Evolutionary conservation across 2,888 invertebrate species (phyloP).

Genomic region (Drosophila seclusa): DNA sequence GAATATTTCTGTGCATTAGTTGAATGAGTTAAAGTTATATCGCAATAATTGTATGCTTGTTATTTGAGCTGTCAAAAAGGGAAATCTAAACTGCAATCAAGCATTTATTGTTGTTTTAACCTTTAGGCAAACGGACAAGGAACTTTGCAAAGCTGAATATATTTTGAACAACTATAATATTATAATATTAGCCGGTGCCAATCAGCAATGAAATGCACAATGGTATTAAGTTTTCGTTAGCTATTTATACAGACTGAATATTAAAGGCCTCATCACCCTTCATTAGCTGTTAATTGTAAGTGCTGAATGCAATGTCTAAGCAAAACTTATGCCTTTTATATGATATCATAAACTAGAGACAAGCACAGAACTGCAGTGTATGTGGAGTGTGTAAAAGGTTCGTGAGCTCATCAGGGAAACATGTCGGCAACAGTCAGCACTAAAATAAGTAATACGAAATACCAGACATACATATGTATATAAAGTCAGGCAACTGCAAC

Average conservation of each 20-base stretch:
- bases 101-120: background rate
- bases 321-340: conserved; percentile 11
- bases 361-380: conserved; percentile 35
- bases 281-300: conserved; percentile 49
- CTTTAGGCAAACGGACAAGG: background rate
- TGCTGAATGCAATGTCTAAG: conserved; percentile 22
- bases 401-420: conserved; percentile 55
- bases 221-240: conserved; percentile 38
- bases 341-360: conserved; percentile 50
- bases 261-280: conserved; percentile 30
- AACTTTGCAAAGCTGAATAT: conserved; percentile 2
- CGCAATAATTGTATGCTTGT: background rate
- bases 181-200: background rate
- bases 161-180: background rate
- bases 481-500: conserved; percentile 18
- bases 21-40: background rate
- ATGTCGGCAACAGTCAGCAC: conserved; percentile 36
- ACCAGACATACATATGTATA: conserved; percentile 11
- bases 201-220: conserved; percentile 18
- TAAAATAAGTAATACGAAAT: conserved; percentile 33
- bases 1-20: background rate
- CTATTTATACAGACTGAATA: conserved; percentile 8
- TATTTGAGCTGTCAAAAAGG: background rate
- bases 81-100: background rate
- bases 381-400: conserved; percentile 34